Conservation (phyloP, 2,113 vertebrate species). For the Loxodonta africana region DNA sequence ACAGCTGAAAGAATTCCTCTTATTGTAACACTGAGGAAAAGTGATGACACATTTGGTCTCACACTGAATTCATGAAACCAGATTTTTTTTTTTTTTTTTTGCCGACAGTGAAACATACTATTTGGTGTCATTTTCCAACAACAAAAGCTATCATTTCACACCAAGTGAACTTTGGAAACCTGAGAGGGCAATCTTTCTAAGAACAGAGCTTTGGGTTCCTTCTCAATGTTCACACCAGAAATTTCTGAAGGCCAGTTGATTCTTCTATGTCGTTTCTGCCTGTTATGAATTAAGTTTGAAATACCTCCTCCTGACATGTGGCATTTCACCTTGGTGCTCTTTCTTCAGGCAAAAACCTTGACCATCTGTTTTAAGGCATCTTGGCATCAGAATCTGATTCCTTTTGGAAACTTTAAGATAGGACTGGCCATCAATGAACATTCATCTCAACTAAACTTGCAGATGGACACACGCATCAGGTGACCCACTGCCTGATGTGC, state of each 20-base stretch:
- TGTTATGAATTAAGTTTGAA: constrained; percentile 88
- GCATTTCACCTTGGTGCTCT: constrained; percentile 85
- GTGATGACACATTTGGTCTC: constrained; percentile 67
- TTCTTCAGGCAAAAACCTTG: constrained; percentile 75
- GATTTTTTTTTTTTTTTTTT: not conserved
- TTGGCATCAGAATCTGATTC: constrained; percentile 65
- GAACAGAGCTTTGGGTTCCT: not conserved
- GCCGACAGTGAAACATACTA: constrained; percentile 16
- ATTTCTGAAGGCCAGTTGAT: not conserved
- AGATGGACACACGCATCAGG: not conserved
- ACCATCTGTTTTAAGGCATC: constrained; percentile 85
- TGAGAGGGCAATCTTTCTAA: not conserved
- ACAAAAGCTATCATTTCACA: constrained; percentile 47
- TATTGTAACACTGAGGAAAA: constrained; percentile 36
- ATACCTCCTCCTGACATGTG: constrained; percentile 84
- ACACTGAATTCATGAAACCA: constrained; percentile 58
- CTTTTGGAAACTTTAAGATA: constrained; percentile 64
- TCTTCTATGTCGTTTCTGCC: constrained; percentile 76
- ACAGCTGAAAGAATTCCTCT: constrained; percentile 65
- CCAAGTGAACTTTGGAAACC: constrained; percentile 63
- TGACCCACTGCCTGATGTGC: not conserved
- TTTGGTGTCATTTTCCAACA: constrained; percentile 31
- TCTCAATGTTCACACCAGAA: constrained; percentile 15
- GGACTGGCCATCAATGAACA: constrained; percentile 16
- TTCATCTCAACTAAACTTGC: constrained; percentile 41